Conservation (phyloP, 2,113 vertebrate genomes). For the Limnothrissa miodon region DNA sequence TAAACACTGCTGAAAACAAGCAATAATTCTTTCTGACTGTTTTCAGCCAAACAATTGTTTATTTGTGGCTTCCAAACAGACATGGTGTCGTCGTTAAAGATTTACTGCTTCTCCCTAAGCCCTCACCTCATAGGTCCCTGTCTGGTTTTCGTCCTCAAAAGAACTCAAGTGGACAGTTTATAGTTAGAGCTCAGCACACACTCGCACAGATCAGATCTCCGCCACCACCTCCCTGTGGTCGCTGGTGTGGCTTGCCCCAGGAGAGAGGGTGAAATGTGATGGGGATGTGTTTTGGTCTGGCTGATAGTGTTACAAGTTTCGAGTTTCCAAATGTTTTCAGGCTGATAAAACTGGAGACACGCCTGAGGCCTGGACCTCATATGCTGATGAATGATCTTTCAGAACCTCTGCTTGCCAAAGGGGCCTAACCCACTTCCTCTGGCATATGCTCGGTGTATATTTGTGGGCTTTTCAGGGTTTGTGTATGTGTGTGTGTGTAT, state of each 20-base stretch:
- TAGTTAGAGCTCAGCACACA: not conserved
- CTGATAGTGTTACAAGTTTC: not conserved
- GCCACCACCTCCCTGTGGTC: not conserved
- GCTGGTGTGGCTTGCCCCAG: not conserved
- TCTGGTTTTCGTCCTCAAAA: not conserved
- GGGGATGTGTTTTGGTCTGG: not conserved
- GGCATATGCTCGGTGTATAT: not conserved
- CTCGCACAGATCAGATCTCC: not conserved
- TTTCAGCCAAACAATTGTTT: too few relatives aligned
- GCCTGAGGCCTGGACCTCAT: not conserved
- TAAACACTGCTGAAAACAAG: too few relatives aligned
- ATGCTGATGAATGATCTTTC: not conserved
- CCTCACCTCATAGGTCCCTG: not conserved
- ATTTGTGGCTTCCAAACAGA: too few relatives aligned
- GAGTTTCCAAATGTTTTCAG: not conserved
- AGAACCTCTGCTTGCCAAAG: not conserved
- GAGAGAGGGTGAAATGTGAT: not conserved
- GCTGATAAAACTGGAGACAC: conserved; percentile 1
- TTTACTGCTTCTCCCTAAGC: not conserved
- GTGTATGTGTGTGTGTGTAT: too few relatives aligned
- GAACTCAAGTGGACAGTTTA: not conserved
- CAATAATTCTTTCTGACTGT: too few relatives aligned
- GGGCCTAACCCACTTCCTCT: conserved; percentile 7
- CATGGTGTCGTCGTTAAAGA: too few relatives aligned
- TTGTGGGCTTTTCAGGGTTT: not conserved